A percentile compares a stretch with the other conserved stretches of the same genome.
Evolutionary conservation across 2,888 invertebrate species (phyloP).

Genomic region (Scaptomyza flava): DNA sequence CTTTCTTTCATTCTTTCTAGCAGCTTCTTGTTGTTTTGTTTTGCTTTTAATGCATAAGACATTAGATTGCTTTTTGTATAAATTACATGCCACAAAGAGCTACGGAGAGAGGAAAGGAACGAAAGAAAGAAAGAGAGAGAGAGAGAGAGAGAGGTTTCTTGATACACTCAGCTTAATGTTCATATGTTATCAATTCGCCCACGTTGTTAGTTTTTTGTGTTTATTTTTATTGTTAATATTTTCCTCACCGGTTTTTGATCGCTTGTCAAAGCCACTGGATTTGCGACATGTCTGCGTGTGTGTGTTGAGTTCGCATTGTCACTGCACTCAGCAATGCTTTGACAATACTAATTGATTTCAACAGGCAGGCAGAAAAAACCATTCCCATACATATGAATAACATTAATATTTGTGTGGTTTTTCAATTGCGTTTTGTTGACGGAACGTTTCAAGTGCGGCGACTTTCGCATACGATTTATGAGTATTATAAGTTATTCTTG

Average conservation of each 20-base stretch:
- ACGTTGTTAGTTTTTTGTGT: constrained; percentile 4
- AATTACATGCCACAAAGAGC: constrained; percentile 19
- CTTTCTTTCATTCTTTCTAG: constrained; percentile 3
- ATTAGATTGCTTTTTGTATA: constrained; percentile 27
- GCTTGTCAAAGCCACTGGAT: constrained; percentile 18
- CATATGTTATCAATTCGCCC: constrained; percentile 48
- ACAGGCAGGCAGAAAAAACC: constrained; percentile 14
- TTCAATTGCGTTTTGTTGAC: constrained; percentile 48
- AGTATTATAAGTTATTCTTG: constrained; percentile 35
- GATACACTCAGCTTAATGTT: constrained; percentile 16
- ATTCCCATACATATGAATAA: background rate
- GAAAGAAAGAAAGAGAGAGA: background rate
- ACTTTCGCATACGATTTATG: constrained; percentile 37
- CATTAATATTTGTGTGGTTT: constrained; percentile 6
- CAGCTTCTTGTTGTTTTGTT: background rate
- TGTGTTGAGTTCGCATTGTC: constrained; percentile 16
- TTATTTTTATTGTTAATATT: background rate
- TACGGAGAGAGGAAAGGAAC: too few species aligned
- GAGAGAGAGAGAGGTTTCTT: background rate
- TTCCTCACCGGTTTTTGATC: background rate
- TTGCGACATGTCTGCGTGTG: constrained; percentile 8
- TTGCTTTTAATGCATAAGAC: constrained; percentile 34
- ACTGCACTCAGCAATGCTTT: constrained; percentile 39
- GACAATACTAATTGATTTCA: constrained; percentile 73
- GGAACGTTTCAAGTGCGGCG: constrained; percentile 42